Evolutionary conservation across 2,113 vertebrate species (phyloP), one percentile per base, ranked within the genome.

Genomic region (Pseudopipra pipra): DNA sequence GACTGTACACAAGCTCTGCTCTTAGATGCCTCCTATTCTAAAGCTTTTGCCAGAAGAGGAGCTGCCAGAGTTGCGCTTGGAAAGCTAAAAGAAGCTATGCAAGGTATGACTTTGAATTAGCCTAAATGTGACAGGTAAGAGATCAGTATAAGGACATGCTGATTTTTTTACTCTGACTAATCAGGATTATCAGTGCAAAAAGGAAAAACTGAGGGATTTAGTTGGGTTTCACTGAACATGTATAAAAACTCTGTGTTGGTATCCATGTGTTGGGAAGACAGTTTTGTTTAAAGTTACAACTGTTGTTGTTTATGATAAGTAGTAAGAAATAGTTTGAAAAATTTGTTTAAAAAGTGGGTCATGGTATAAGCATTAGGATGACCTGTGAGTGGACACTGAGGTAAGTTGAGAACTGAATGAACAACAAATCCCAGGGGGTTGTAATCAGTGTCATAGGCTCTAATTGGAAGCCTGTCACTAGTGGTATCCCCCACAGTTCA

Each of bases 11-110:
- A 91, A 90, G 99, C 99, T 67, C 96, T 99, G 59, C 96, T 95
- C 52, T 97, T 99, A 85, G 99, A 99, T 96, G 79, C 85, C 16
- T 98, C 98, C 0, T 99, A 99, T 96, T 98, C 98, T 62, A 99
- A 99, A 98, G 99, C 99, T 35, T 99, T 99, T 76, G 99, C 99
- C 63, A 98, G 99, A 94, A 98, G 99, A 91, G 99, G 98, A 87
- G 99, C 98, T 46, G 99, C 99, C 59, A 98, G 99, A 96, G 97
- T 97, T 90, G 98, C 98, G 66, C 97, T 99, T 86, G 98, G 99
- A 74, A 99, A 98, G 75, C 92, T 98, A 62, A 95, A 96, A 73
- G 98, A 99, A 89, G 99, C 99, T 85, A 97, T 97, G 94, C 96
- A 98, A 98, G 99, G 99, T 99, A 95, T 16, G 70, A 78, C 39